Evolutionary conservation across 2,888 invertebrate species (phyloP), one percentile per base, ranked within the genome.

Genomic region (Apomyelois bistriatella): DNA sequence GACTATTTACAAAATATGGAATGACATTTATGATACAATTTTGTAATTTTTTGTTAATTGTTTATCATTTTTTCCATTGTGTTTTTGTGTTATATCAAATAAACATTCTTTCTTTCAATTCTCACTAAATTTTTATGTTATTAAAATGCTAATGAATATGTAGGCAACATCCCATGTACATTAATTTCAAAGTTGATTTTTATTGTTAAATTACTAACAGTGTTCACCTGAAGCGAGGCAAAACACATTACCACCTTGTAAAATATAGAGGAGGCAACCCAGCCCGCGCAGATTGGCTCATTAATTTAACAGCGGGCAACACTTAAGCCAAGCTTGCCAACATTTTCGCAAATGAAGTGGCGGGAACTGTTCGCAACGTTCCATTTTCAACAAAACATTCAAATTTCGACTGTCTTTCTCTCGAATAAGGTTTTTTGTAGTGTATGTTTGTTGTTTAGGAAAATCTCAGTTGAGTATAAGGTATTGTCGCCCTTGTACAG

Each of bases 241-340:
- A 73, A 68, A 73, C 79, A 78, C 79, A 87, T 89, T 88, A 87
- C 88, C 89, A 86, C 86, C 82, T 86, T 80, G 84, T 89, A 85
- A 87, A 87, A 84, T 87, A 87, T 85, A 76, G 78, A 82, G 83
- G 83, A 79, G 77, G 79, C 70, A 79, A 71, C 79, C 77, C 81
- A 73, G 74, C 74, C 72, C 74, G 71, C 74, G 67, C 73, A 88
- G 86, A 90, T 89, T 89, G 89, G 81, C 89, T 90, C 89, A 89
- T 90, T 88, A 87, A 88, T 89, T 90, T 89, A 85, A 88, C 87
- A 87, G 80, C 85, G 82, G 77, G 88, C 86, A 87, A 88, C 89
- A 85, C 86, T 89, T 87, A 87, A 85, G 85, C 85, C 78, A 80
- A 82, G 76, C 79, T 75, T 79, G 83, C 84, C 84, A 85, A 82